These are phyloP conservation scores for Scaptodrosophila latifasciaeformis DNA, from an alignment of 2,888 invertebrate species.

Conservation along the genomic window DNA sequence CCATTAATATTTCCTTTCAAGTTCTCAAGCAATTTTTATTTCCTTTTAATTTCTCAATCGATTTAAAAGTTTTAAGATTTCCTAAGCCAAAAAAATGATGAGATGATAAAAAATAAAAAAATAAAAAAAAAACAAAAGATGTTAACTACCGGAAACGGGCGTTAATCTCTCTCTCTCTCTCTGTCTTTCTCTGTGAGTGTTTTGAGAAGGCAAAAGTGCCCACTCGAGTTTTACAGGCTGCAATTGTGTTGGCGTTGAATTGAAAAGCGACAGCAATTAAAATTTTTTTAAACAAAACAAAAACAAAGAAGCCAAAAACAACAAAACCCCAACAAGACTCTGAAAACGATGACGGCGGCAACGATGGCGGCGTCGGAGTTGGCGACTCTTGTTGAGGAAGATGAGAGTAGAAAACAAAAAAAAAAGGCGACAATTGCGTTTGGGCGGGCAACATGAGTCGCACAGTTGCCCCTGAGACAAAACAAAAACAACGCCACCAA, in stretches of 20 bases:
- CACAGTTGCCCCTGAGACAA: conserved; percentile 3
- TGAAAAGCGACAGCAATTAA: conserved; percentile 52
- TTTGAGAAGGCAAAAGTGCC: conserved; percentile 24
- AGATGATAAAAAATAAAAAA: no score
- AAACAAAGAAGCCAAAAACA: conserved; percentile 5
- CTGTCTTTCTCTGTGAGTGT: not conserved
- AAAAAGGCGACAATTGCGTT: conserved; percentile 59
- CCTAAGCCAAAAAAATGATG: no score
- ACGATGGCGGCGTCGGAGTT: not conserved
- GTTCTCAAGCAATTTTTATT: no score
- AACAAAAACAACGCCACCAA: conserved; percentile 22
- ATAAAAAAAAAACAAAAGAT: no score
- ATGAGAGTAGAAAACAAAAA: no score
- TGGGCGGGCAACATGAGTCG: conserved; percentile 41
- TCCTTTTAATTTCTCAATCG: no score
- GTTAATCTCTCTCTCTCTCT: conserved; percentile 26
- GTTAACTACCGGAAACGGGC: conserved; percentile 39
- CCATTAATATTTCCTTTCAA: no score
- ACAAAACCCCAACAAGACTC: not conserved
- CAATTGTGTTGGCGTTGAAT: conserved; percentile 14
- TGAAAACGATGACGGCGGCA: not conserved
- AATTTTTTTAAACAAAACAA: no score
- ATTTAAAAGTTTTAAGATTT: no score
- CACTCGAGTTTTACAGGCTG: conserved; percentile 24
- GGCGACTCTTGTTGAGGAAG: conserved; percentile 5